phyloP scores from a whole-genome alignment of 2,888 invertebrate species.

The Hemithea aestivaria region DNA sequence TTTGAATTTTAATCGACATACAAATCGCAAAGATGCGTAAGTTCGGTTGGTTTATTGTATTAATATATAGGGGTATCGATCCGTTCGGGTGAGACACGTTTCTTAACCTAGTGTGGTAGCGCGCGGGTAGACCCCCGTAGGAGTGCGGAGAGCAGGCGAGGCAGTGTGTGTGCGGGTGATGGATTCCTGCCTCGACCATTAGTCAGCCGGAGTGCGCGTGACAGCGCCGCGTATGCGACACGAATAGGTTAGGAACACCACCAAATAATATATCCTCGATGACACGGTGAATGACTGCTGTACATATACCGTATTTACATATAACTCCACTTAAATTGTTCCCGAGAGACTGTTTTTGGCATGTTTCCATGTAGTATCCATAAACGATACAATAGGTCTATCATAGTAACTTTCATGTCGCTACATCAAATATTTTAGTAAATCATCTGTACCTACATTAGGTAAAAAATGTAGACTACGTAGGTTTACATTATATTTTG shows the following conservation, averaged over 20 bases:
- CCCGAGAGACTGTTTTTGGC: neutral
- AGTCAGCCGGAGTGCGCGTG: conserved; percentile 39
- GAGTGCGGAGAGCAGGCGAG: conserved; percentile 33
- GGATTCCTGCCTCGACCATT: conserved; percentile 37
- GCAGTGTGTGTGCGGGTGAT: conserved; percentile 33
- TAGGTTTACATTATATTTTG: too few relatives aligned
- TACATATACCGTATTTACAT: neutral
- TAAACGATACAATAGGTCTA: neutral
- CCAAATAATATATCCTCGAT: conserved; percentile 11
- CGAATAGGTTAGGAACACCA: conserved; percentile 14
- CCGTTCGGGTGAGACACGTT: conserved; percentile 58
- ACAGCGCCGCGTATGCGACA: conserved; percentile 33
- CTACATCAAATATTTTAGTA: neutral
- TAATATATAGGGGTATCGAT: conserved; percentile 67
- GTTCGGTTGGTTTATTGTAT: conserved; percentile 42
- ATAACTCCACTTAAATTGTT: neutral
- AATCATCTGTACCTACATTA: neutral
- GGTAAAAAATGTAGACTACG: too few relatives aligned
- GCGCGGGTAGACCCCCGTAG: conserved; percentile 30
- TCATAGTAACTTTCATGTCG: neutral
- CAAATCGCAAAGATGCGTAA: conserved; percentile 30
- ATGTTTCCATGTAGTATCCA: conserved; percentile 5
- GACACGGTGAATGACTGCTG: neutral
- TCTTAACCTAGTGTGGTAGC: conserved; percentile 50
- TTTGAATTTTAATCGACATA: too few relatives aligned